Conservation (phyloP, 2,888 invertebrate genomes). For the Philopedon plagiatum region DNA sequence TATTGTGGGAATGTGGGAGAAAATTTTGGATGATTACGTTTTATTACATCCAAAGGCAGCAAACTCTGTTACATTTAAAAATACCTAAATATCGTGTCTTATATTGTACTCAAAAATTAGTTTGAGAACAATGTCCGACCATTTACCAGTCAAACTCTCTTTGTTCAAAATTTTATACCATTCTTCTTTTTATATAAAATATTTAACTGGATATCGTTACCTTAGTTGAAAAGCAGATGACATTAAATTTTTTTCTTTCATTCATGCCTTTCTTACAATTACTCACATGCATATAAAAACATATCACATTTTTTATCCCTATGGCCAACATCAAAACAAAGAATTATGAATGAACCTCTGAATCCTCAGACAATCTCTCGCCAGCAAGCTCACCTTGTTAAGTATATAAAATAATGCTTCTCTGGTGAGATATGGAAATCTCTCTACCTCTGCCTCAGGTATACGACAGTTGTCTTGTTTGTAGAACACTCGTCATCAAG, state of each 20-base stretch:
- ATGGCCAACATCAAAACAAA: conserved; percentile 11
- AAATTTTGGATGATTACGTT: neutral
- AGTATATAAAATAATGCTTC: conserved; percentile 38
- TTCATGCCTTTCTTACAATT: neutral
- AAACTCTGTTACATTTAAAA: no score
- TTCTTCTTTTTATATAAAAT: no score
- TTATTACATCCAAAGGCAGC: no score
- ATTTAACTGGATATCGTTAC: neutral
- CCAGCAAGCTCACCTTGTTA: conserved; percentile 36
- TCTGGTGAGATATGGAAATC: conserved; percentile 41
- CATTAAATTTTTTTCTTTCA: neutral
- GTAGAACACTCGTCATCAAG: conserved; percentile 44
- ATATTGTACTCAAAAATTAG: no score
- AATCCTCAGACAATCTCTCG: conserved; percentile 16
- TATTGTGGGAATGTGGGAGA: conserved; percentile 39
- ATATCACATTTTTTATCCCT: neutral
- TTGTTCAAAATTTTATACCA: no score
- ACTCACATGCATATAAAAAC: neutral
- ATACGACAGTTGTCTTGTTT: conserved; percentile 38
- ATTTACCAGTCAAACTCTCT: no score
- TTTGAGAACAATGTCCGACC: no score
- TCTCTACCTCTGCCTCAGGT: conserved; percentile 34
- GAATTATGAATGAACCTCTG: conserved; percentile 41
- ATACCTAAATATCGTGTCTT: no score
- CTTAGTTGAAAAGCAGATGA: neutral